Evolutionary conservation across 2,113 vertebrate species (phyloP).

Genomic region (Lamprotornis superbus): DNA sequence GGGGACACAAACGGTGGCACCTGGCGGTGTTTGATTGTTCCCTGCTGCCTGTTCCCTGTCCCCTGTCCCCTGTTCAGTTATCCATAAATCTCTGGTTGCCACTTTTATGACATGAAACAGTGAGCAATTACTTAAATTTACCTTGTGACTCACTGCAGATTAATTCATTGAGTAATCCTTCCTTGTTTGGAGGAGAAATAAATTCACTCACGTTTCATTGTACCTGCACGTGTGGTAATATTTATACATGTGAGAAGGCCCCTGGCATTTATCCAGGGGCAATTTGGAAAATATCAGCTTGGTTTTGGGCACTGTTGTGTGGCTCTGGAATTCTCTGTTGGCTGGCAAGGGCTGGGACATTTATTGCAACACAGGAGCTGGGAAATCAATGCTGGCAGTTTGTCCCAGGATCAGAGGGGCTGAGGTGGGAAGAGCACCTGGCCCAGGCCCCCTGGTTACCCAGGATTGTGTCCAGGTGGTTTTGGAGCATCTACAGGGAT

Average conservation of each 20-base stretch:
- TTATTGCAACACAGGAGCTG: background rate
- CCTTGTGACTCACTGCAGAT: slow-evolving; percentile 23
- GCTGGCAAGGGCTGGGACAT: background rate
- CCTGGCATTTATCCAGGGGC: background rate
- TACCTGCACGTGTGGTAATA: background rate
- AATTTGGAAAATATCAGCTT: background rate
- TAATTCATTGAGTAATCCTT: background rate
- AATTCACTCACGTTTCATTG: background rate
- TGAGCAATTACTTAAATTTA: background rate
- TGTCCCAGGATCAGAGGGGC: background rate
- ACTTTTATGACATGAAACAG: background rate
- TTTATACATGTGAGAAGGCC: background rate
- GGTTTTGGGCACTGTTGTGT: background rate
- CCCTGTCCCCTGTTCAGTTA: background rate
- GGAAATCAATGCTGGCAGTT: background rate
- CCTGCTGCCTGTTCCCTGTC: background rate
- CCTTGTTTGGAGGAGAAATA: background rate
- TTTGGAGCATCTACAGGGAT: background rate
- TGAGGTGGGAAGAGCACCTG: background rate
- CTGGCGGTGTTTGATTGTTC: background rate
- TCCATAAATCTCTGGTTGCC: background rate
- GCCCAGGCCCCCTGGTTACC: background rate
- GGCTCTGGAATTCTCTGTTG: background rate
- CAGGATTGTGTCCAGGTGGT: fast-evolving
- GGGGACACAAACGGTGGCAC: background rate